Percentiles rank a stretch among this genome's conserved stretches.
Conservation (phyloP, 35 echinoderm and acorn worm species). For the Lytechinus pictus region DNA sequence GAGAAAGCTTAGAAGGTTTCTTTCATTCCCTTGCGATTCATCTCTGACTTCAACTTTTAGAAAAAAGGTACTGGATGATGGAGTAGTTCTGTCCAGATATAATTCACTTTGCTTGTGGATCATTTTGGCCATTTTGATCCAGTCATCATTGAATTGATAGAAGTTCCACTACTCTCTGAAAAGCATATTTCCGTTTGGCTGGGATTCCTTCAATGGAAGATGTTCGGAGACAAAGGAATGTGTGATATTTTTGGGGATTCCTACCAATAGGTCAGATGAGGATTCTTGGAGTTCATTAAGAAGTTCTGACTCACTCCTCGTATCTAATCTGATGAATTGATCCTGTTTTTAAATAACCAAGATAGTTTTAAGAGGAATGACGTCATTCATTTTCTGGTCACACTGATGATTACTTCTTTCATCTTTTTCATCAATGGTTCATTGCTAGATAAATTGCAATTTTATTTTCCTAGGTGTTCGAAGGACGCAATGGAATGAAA, state of each 20-base stretch:
- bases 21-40: background rate
- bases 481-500: too few species aligned
- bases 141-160: background rate
- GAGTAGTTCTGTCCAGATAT: background rate
- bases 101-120: background rate
- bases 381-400: background rate
- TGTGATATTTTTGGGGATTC: background rate
- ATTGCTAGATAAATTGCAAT: background rate
- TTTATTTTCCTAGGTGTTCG: background rate
- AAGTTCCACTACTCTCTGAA: background rate
- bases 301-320: background rate
- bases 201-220: background rate
- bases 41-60: background rate
- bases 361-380: background rate
- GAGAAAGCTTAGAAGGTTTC: background rate
- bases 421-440: background rate
- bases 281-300: background rate
- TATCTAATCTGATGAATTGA: background rate
- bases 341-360: background rate
- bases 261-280: background rate
- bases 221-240: background rate
- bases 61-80: background rate
- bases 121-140: background rate
- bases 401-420: too few species aligned
- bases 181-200: background rate